Evolutionary conservation across 2,113 vertebrate genomes (phyloP).

Genomic region (Phoenicopterus ruber): DNA sequence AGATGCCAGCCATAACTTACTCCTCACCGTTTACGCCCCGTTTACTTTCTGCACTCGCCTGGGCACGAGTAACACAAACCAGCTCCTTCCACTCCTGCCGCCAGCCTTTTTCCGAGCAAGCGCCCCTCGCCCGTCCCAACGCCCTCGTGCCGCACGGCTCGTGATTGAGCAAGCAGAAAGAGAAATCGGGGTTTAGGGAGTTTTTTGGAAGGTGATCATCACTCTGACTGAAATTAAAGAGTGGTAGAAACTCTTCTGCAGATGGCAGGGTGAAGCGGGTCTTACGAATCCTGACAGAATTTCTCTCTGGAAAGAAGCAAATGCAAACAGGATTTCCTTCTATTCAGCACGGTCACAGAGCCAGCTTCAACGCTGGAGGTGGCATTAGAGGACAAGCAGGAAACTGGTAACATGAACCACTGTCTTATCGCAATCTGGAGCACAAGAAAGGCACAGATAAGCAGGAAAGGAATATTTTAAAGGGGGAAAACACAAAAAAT

Average conservation of each 20-base stretch:
- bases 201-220: background rate
- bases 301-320: background rate
- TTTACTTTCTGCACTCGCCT: background rate
- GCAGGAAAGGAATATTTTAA: background rate
- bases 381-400: background rate
- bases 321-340: background rate
- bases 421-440: background rate
- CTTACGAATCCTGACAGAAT: background rate
- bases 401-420: background rate
- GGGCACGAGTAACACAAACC: background rate
- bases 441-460: background rate
- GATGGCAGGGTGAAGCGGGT: fast-evolving
- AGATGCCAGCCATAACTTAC: conserved; percentile 23
- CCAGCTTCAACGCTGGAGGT: background rate
- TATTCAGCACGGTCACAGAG: background rate
- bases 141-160: fast-evolving
- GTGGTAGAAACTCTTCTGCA: background rate
- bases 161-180: fast-evolving
- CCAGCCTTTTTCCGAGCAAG: background rate
- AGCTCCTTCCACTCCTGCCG: background rate
- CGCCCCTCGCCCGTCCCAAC: background rate
- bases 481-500: background rate
- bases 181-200: background rate
- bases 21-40: background rate
- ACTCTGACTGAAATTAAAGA: background rate